Conservation (phyloP, 2,113 vertebrate genomes). For the Alouatta palliata region DNA sequence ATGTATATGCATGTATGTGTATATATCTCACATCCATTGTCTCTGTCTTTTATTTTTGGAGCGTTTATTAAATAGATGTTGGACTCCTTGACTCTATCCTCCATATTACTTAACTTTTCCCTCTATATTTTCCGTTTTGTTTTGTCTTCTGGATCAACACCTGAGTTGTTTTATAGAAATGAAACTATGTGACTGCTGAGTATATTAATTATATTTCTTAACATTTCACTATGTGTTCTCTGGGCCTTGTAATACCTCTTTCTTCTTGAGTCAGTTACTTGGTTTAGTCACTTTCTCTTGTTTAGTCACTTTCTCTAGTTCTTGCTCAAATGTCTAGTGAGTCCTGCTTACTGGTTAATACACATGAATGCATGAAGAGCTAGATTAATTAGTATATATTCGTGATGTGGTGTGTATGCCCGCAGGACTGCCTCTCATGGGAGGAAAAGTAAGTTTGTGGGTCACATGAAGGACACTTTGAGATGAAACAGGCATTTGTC, state of each 20-base stretch:
- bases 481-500: not conserved
- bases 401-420: not conserved
- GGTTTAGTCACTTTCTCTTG: not conserved
- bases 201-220: not conserved
- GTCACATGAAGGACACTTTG: not conserved
- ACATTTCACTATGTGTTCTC: not conserved
- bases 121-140: not conserved
- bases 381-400: not conserved
- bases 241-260: not conserved
- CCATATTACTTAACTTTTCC: not conserved
- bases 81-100: not conserved
- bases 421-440: not conserved
- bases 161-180: not conserved
- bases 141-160: constrained; percentile 32
- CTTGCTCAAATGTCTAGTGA: not conserved
- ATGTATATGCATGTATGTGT: not conserved
- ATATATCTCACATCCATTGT: not conserved
- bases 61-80: not conserved
- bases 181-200: not conserved
- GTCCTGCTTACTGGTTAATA: not conserved
- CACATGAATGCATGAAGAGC: not conserved
- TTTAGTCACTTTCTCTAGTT: not conserved
- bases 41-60: not conserved
- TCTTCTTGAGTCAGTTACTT: not conserved
- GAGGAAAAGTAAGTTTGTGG: not conserved